Conservation (phyloP, 2,797 vertebrate genomes). For the Brotula barbata region DNA sequence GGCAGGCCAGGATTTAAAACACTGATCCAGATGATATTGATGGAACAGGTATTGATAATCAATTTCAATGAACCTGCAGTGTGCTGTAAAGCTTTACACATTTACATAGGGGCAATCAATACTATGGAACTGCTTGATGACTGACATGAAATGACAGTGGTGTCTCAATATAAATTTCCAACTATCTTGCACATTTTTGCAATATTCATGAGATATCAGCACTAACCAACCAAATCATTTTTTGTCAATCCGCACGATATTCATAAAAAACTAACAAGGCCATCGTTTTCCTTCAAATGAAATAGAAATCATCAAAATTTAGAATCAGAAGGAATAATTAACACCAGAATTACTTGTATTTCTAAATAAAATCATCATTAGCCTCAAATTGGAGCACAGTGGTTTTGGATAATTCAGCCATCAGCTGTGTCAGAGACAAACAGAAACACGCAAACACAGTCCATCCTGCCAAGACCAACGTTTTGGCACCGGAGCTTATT, state of each 20-base stretch:
- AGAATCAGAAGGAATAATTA: not conserved
- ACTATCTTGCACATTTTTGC: not conserved
- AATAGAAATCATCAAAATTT: no score
- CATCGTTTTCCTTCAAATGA: no score
- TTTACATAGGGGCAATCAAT: conserved; percentile 52
- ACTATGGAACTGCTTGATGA: conserved; percentile 41
- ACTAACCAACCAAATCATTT: no score
- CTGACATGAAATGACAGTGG: conserved; percentile 15
- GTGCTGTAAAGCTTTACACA: conserved; percentile 47
- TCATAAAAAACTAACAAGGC: no score
- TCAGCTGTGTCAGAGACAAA: conserved; percentile 46
- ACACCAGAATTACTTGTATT: not conserved
- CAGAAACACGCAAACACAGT: conserved; percentile 52
- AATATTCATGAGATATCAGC: not conserved
- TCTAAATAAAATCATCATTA: not conserved
- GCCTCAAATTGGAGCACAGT: conserved; percentile 25
- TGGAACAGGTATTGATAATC: conserved; percentile 52
- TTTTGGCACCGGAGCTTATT: conserved; percentile 37
- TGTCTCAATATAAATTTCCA: conserved; percentile 9
- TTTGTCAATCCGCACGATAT: no score
- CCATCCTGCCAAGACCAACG: conserved; percentile 42
- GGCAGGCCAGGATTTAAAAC: conserved; percentile 43
- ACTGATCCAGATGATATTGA: conserved; percentile 50
- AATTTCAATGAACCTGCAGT: conserved; percentile 61
- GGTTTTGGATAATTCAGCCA: conserved; percentile 37